phyloP scores from a whole-genome alignment of 2,888 invertebrate genomes.

The Epiblema foenella region DNA sequence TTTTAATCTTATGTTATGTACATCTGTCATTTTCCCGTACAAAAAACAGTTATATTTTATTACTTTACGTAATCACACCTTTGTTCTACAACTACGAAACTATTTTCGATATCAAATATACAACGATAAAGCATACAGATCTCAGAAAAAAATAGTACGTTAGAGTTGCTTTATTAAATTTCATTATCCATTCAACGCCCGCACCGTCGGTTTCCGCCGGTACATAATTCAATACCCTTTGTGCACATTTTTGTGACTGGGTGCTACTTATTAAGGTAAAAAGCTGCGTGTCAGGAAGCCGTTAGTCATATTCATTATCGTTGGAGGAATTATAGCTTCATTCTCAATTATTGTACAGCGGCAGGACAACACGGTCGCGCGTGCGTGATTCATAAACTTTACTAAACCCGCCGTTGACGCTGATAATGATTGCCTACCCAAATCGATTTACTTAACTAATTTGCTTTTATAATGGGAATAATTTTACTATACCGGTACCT shows the following conservation, averaged over 20 bases:
- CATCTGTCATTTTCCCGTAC: too few species aligned
- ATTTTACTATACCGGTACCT: neutral
- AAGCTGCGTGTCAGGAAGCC: slow-evolving; percentile 75
- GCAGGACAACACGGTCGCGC: slow-evolving; percentile 55
- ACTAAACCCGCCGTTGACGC: slow-evolving; percentile 58
- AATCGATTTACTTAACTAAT: slow-evolving; percentile 58
- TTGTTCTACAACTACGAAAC: neutral
- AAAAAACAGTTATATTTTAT: too few species aligned
- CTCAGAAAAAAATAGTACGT: slow-evolving; percentile 23
- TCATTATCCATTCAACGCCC: slow-evolving; percentile 53
- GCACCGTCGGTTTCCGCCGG: slow-evolving; percentile 54
- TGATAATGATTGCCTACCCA: slow-evolving; percentile 60
- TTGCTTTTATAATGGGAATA: slow-evolving; percentile 40
- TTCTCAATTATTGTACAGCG: slow-evolving; percentile 72
- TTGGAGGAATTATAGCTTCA: slow-evolving; percentile 77
- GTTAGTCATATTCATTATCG: slow-evolving; percentile 80
- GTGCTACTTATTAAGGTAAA: slow-evolving; percentile 72
- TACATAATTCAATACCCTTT: slow-evolving; percentile 70
- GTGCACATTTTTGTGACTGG: slow-evolving; percentile 65
- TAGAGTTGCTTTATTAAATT: slow-evolving; percentile 44
- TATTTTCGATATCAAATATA: neutral
- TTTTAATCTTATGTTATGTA: too few species aligned
- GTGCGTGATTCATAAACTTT: slow-evolving; percentile 72
- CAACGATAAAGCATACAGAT: neutral
- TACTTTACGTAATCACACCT: too few species aligned